phyloP scores from a whole-genome alignment of 1,140 invertebrate genomes.

The Drosophila willistoni region DNA sequence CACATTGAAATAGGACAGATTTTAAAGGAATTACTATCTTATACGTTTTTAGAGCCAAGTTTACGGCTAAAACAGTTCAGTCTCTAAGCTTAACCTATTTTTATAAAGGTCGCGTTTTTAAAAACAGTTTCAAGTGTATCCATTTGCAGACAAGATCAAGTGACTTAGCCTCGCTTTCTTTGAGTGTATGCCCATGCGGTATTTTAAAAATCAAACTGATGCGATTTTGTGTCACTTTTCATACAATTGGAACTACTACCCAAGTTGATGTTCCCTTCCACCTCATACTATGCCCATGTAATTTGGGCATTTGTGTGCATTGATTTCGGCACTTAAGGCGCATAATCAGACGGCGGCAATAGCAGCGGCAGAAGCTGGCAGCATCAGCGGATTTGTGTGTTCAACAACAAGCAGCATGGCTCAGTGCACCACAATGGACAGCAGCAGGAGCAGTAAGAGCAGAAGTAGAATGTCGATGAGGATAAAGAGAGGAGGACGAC shows the following conservation, averaged over 20 bases:
- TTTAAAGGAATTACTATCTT: too few species aligned
- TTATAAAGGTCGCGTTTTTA: too few species aligned
- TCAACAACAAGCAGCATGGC: slow-evolving; percentile 3
- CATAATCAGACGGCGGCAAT: slow-evolving; percentile 62
- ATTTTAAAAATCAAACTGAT: background rate
- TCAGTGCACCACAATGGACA: slow-evolving; percentile 15
- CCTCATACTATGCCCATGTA: slow-evolving; percentile 55
- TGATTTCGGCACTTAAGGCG: slow-evolving; percentile 82
- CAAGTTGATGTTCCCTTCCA: too few species aligned
- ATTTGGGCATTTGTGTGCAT: slow-evolving; percentile 83
- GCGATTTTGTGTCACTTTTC: slow-evolving; percentile 1
- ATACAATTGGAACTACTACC: background rate
- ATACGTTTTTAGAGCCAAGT: too few species aligned
- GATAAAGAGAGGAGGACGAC: background rate
- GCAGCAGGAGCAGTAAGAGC: background rate
- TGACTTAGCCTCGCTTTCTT: background rate
- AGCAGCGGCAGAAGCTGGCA: slow-evolving; percentile 23
- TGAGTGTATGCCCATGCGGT: background rate
- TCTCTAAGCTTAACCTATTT: too few species aligned
- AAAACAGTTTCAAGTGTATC: background rate
- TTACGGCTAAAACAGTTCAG: too few species aligned
- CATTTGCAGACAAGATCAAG: background rate
- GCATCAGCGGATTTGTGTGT: slow-evolving; percentile 55
- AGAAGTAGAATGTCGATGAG: background rate
- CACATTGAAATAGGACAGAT: too few species aligned